Evolutionary conservation across 1,140 invertebrate species (phyloP), one percentile per base, ranked within the genome.

Genomic region (Drosophila nasuta): DNA sequence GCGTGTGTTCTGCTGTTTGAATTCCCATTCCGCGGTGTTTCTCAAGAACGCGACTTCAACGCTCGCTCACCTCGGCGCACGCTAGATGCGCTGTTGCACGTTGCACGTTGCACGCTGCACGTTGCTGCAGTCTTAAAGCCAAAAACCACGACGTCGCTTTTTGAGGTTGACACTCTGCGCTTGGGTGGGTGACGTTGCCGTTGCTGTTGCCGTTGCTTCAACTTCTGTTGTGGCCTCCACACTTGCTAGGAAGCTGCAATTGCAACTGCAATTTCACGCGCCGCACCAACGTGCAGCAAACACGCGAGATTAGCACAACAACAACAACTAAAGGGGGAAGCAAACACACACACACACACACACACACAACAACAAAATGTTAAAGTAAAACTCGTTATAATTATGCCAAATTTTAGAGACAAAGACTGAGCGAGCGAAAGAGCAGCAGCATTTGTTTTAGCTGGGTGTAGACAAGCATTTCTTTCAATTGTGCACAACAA

Each of bases 1-100:
- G 87, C 82, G 82, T 86, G 87, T 82, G 82, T 86, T 90, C 75
- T 86, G 87, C 75, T 86, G 74, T 51, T 80, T 90, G 82, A 76
- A 77, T 78, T 80, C 73, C 64, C 75, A 63, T 43, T 75, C 52
- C 64, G 72, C 71, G 65, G 59, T 33, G 66, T 75, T 83, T 83
- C 75, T 83, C 75, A 81, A 81, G 81, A 88, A 81, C 83, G 74
- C 56, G 54, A 43, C 56, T 73, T 60, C 28, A 15, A 65, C 54
- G 71, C 68, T 67, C 71, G 65, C 68, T 88, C 56, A 80, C 63
- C 83, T 74, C 58, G 65, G 48, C 64, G 48, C 79, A 85, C 79
- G 81, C 79, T 74, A 82, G 38, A 59, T 25, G 15, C 51, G 25
- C 41, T 13, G 28, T 17, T 15, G 51, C 63, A 43, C 51, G 28